Percentiles rank a stretch among this genome's conserved stretches.
These are phyloP conservation scores for Hipposideros larvatus DNA, from an alignment of 2,797 vertebrate genomes.

Conservation along the genomic window DNA sequence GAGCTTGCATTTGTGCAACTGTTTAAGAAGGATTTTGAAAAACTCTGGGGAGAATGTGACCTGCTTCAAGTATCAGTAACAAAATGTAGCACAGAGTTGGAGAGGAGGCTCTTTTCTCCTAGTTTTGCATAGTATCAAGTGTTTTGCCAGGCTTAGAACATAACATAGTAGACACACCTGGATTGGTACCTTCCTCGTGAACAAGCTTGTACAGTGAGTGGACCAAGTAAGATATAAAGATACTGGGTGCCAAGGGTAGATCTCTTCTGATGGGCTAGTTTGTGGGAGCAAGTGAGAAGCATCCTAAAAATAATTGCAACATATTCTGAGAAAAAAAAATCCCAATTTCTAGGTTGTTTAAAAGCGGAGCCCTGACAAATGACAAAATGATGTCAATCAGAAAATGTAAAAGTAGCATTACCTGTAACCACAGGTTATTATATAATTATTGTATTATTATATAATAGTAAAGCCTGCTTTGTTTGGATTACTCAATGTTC, in stretches of 20 bases:
- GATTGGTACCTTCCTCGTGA: neutral
- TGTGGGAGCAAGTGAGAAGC: neutral
- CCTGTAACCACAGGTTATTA: neutral
- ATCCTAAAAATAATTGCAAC: neutral
- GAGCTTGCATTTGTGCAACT: neutral
- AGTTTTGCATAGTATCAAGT: neutral
- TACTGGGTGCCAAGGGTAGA: accelerated
- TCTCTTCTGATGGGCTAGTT: neutral
- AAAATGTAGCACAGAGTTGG: neutral
- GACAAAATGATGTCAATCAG: neutral
- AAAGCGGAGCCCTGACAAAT: neutral
- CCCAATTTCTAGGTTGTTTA: neutral
- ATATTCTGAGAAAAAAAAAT: neutral
- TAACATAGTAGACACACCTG: neutral
- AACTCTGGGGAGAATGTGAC: neutral
- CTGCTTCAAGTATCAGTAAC: neutral
- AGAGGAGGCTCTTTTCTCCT: neutral
- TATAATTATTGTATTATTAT: too few relatives aligned
- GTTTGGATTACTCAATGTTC: neutral
- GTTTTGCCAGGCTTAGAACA: neutral
- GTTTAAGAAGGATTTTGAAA: neutral
- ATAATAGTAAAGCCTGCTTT: neutral
- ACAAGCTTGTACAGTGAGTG: neutral
- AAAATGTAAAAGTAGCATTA: neutral
- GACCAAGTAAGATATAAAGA: neutral